Percentiles rank a stretch among this genome's conserved stretches.
Conservation (phyloP, 1,140 invertebrate species). For the Drosophila varians region DNA sequence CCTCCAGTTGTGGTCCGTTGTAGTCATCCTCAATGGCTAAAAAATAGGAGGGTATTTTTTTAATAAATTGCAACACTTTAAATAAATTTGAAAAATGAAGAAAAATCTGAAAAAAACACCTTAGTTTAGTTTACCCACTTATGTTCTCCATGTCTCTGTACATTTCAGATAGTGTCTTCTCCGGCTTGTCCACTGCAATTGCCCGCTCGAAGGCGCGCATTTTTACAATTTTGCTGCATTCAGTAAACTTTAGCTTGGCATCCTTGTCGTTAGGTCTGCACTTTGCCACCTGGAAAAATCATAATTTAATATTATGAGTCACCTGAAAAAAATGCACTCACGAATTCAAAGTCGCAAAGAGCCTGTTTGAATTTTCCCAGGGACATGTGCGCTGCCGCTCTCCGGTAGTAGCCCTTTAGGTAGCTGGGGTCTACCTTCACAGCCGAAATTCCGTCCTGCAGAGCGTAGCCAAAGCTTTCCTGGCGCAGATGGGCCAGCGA, state of each 20-base stretch:
- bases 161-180: constrained; percentile 92
- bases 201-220: constrained; percentile 98
- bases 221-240: constrained; percentile 98
- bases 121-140: constrained; percentile 87
- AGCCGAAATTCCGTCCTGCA: constrained; percentile 95
- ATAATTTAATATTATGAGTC: background rate
- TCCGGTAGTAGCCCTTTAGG: constrained; percentile 97
- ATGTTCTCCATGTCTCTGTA: constrained; percentile 94
- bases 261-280: constrained; percentile 96
- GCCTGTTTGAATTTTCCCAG: constrained; percentile 98
- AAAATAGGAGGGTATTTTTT: constrained; percentile 19
- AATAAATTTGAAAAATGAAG: too few relatives aligned
- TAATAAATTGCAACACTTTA: too few relatives aligned
- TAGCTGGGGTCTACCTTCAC: constrained; percentile 95
- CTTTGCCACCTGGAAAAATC: constrained; percentile 87
- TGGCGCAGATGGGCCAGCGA: constrained; percentile 96
- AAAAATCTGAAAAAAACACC: background rate
- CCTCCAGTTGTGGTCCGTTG: constrained; percentile 94
- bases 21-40: constrained; percentile 97
- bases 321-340: constrained; percentile 31
- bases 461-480: constrained; percentile 97
- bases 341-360: constrained; percentile 97
- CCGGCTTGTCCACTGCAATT: constrained; percentile 95
- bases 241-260: constrained; percentile 95
- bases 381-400: constrained; percentile 98